These are phyloP conservation scores for Varecia variegata DNA, from an alignment of 2,797 vertebrate species.

Conservation along the genomic window DNA sequence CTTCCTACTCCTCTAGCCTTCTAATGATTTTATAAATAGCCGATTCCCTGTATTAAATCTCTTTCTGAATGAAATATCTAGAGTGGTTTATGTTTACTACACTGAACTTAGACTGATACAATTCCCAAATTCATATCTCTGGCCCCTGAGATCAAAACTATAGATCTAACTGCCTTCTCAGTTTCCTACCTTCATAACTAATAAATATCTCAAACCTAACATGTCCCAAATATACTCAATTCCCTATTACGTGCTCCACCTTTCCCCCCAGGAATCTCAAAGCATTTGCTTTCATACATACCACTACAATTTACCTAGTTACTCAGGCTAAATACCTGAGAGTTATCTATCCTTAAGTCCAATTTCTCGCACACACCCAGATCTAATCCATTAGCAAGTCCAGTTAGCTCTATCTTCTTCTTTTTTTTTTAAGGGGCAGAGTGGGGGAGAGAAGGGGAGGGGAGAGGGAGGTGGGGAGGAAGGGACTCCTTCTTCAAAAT, in stretches of 20 bases:
- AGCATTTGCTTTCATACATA: conserved; percentile 9
- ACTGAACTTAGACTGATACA: not conserved
- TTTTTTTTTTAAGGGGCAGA: no score
- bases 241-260: not conserved
- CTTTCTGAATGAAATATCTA: not conserved
- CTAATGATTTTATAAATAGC: not conserved
- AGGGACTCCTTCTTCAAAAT: not conserved
- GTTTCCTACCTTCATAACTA: not conserved
- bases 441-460: no score
- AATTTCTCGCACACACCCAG: not conserved
- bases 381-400: not conserved
- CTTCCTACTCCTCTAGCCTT: not conserved
- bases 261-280: not conserved
- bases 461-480: no score
- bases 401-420: not conserved
- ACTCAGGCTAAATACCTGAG: not conserved
- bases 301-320: not conserved
- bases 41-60: not conserved
- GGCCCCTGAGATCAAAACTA: not conserved
- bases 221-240: not conserved
- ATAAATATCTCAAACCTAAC: not conserved
- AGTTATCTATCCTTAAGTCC: not conserved
- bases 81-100: not conserved
- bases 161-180: not conserved
- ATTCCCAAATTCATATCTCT: not conserved